A percentile compares a stretch with the other conserved stretches of the same genome.
Conservation (phyloP, 1,140 invertebrate species). For the Galleria mellonella region DNA sequence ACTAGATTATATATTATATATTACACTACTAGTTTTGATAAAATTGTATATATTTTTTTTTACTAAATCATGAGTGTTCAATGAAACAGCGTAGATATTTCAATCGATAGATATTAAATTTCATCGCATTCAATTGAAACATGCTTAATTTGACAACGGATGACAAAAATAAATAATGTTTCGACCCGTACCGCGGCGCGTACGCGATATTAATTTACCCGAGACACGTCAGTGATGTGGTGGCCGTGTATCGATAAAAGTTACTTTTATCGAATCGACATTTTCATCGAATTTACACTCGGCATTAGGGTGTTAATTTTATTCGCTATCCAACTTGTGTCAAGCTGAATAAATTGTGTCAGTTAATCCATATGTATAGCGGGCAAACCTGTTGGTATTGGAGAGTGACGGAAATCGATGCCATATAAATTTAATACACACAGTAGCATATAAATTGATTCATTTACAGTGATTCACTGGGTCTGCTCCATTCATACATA, state of each 20-base stretch:
- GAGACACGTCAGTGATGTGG: not conserved
- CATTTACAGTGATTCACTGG: slow-evolving; percentile 6
- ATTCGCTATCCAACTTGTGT: not conserved
- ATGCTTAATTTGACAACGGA: not conserved
- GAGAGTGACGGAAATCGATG: slow-evolving; percentile 4
- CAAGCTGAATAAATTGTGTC: not conserved
- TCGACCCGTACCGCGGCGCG: not conserved
- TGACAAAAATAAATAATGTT: not conserved
- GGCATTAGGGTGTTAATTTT: not conserved
- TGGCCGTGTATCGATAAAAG: not conserved
- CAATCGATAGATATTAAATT: no score
- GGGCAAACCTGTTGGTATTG: not conserved
- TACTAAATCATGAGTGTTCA: no score
- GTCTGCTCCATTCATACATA: not conserved
- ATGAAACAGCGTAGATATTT: no score
- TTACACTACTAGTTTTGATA: no score
- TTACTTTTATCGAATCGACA: not conserved
- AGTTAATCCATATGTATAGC: not conserved
- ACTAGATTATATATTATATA: no score
- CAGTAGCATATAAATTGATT: slow-evolving; percentile 10
- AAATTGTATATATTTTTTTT: no score
- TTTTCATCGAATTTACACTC: not conserved
- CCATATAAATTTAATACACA: slow-evolving; percentile 1
- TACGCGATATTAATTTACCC: not conserved
- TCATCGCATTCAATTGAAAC: not conserved